Percentiles rank a stretch among this genome's conserved stretches.
phyloP scores from a whole-genome alignment of 2,888 invertebrate genomes.

The Hemicrepidius hirtus region DNA sequence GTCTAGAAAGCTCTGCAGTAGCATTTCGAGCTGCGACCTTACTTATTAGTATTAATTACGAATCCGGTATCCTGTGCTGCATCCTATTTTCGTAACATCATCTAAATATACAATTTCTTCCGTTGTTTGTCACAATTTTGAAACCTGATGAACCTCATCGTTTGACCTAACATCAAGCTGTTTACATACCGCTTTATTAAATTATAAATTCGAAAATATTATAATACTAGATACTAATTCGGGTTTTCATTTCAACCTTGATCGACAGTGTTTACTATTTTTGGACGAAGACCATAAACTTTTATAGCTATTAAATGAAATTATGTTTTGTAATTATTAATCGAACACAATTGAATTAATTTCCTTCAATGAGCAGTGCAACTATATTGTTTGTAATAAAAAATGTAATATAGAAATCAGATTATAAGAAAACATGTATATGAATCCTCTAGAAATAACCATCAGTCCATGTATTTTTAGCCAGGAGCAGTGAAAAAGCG shows the following conservation, averaged over 20 bases:
- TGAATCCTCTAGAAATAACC: constrained; percentile 71
- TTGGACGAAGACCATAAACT: no score
- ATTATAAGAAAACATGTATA: constrained; percentile 68
- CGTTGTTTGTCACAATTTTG: constrained; percentile 4
- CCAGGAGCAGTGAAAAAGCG: constrained; percentile 71
- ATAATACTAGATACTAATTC: constrained; percentile 1
- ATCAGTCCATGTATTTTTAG: constrained; percentile 71
- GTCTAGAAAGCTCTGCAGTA: constrained; percentile 40
- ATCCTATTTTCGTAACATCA: constrained; percentile 33
- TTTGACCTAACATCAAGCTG: not conserved
- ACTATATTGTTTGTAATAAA: constrained; percentile 31
- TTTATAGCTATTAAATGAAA: no score
- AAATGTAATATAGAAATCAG: constrained; percentile 67
- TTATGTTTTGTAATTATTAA: not conserved
- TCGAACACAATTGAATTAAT: no score
- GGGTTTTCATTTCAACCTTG: no score
- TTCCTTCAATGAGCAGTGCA: not conserved
- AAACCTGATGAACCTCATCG: constrained; percentile 5
- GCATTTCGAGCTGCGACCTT: constrained; percentile 47
- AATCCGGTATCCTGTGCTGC: constrained; percentile 35
- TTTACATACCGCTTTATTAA: not conserved
- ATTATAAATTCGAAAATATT: not conserved
- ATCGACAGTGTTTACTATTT: no score
- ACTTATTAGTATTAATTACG: constrained; percentile 53
- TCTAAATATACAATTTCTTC: constrained; percentile 25